Percentiles rank a stretch among this genome's conserved stretches.
These are phyloP conservation scores for Pantala flavescens DNA, from an alignment of 1,140 invertebrate species.

Conservation along the genomic window DNA sequence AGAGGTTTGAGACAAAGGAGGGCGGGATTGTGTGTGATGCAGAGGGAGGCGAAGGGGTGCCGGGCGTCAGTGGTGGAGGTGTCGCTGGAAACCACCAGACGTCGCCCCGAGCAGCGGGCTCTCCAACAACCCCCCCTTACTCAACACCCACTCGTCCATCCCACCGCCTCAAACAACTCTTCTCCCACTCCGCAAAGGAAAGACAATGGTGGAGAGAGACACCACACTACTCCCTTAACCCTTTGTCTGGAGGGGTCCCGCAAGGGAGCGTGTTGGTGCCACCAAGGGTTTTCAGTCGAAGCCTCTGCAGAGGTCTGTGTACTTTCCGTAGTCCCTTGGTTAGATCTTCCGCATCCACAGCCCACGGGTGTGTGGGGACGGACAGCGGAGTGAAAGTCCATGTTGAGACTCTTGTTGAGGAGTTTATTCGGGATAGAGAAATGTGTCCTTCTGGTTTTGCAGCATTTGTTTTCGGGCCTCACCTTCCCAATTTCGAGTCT, in stretches of 20 bases:
- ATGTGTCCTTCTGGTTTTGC: neutral
- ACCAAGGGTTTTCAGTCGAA: neutral
- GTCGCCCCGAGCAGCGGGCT: neutral
- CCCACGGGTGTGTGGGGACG: neutral
- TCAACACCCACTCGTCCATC: neutral
- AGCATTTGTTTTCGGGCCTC: neutral
- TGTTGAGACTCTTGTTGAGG: neutral
- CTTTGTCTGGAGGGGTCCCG: neutral
- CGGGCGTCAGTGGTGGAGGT: neutral
- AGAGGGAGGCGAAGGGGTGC: neutral
- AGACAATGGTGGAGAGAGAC: neutral
- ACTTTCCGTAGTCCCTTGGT: neutral
- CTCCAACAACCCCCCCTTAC: neutral
- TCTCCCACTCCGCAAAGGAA: neutral
- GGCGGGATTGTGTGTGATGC: constrained; percentile 2
- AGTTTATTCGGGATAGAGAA: neutral
- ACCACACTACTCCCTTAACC: neutral
- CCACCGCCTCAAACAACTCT: neutral
- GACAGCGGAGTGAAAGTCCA: neutral
- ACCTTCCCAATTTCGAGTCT: neutral
- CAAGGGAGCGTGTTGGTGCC: constrained; percentile 5
- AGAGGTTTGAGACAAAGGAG: neutral
- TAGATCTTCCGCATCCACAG: constrained; percentile 3
- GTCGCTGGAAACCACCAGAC: constrained; percentile 6
- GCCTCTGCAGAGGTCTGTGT: neutral